Base-by-base conservation (phyloP, 2,888 invertebrate genomes). In the Flexamia atlantica region DNA sequence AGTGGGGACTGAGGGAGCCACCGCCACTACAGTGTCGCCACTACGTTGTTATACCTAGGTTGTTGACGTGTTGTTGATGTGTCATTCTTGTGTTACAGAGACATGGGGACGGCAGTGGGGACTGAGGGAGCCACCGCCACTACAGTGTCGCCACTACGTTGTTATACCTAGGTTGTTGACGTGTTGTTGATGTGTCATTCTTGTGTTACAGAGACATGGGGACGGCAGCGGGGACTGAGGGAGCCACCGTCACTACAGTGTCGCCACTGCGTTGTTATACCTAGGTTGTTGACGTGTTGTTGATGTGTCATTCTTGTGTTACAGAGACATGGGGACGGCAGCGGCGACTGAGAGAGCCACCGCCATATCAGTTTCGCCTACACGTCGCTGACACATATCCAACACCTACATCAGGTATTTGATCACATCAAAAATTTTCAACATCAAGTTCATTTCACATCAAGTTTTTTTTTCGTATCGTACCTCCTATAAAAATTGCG, bases 161-260 rank as follows among this genome's bases (percentile, higher is more conserved):
- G 40, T 40, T 40, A 40, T 12, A 9, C 40, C 40, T 40, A 40
- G 40, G 40, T 40, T 40, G 40, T 40, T 9, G 7, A 14, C 17
- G 46, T 46, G 46, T 46, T 46, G 46, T 46, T 57, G 57, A 7
- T 12, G 23, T 57, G 57, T 57, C 12, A 23, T 20, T 23, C 7
- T 72, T 40, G 72, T 72, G 72, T 72, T 72, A 1, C 72, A 72
- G 72, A 40, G 25, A 7, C 40, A 42, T 72, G 72, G 72, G 72
- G 72, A 23, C 36, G 40, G 20, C 20, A 0, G 72, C 20, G 25
- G 28, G 40, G 72, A 14, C 36, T 72, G 72, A 72, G 72, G 14
- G n/a, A 9, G 40, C 40, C 42, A 10, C 72, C 42, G 23, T n/a
- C 72, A 72, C 40, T 36, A 53, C 53, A 23, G 20, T 23, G 53